A percentile compares a stretch with the other conserved stretches of the same genome.
Evolutionary conservation across 2,113 vertebrate genomes (phyloP).

Genomic region (Mionectes macconnelli): DNA sequence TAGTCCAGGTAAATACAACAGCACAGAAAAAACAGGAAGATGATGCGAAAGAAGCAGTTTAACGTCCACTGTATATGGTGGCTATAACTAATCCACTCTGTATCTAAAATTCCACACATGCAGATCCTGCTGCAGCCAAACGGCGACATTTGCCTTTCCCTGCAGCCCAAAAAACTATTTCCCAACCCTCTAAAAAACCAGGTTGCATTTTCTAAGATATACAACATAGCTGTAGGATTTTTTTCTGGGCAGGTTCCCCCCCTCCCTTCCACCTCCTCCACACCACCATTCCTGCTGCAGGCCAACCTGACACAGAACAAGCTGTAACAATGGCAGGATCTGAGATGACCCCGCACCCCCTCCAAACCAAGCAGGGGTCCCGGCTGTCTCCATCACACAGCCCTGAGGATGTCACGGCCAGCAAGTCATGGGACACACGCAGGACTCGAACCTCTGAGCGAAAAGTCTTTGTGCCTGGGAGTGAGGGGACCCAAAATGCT

Average conservation of each 20-base stretch:
- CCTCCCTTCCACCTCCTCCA: neutral
- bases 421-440: fast-evolving
- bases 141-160: neutral
- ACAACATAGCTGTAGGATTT: neutral
- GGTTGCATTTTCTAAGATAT: neutral
- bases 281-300: neutral
- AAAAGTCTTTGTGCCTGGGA: neutral
- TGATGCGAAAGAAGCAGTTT: neutral
- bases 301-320: neutral
- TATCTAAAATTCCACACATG: neutral
- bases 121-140: neutral
- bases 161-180: neutral
- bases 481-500: neutral
- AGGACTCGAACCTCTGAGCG: fast-evolving
- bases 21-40: neutral
- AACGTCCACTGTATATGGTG: neutral
- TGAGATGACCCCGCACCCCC: neutral
- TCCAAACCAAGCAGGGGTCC: neutral
- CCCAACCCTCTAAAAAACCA: neutral
- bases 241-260: neutral
- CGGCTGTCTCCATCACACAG: neutral
- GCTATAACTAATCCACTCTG: neutral
- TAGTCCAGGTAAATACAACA: neutral
- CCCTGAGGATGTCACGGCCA: neutral
- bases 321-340: neutral